A percentile compares a stretch with the other conserved stretches of the same genome.
These are phyloP conservation scores for Ditula angustiorana DNA, from an alignment of 2,888 invertebrate genomes.

Conservation along the genomic window DNA sequence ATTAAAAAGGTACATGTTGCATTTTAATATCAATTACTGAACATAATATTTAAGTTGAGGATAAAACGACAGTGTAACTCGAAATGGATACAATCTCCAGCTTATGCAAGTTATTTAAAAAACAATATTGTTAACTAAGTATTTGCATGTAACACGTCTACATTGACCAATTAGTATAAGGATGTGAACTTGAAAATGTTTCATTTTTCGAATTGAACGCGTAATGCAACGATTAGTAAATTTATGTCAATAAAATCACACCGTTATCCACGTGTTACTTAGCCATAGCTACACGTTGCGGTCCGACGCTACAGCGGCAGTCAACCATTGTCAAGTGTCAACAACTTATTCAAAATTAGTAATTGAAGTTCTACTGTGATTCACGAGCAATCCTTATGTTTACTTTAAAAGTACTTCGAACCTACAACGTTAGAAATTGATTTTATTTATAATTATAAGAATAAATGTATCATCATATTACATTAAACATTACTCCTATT, in stretches of 20 bases:
- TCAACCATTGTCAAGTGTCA: no score
- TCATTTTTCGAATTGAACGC: no score
- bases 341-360: not conserved
- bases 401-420: not conserved
- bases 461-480: not conserved
- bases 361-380: not conserved
- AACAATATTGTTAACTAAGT: no score
- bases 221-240: no score
- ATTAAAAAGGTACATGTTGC: not conserved
- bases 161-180: no score
- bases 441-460: not conserved
- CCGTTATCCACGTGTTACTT: no score
- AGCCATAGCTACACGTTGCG: no score
- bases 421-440: conserved; percentile 1
- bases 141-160: no score
- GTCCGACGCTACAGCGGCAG: no score
- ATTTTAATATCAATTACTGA: not conserved
- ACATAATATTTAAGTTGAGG: not conserved
- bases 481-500: conserved; percentile 7
- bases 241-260: no score
- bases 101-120: not conserved
- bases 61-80: conserved; percentile 1
- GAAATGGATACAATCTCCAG: not conserved
- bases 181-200: no score
- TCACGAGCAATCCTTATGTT: conserved; percentile 9